Percentiles rank a stretch among this genome's conserved stretches.
phyloP scores from a whole-genome alignment of 92 coral and sea anemone genomes.

The Umimayanthus kanabou region DNA sequence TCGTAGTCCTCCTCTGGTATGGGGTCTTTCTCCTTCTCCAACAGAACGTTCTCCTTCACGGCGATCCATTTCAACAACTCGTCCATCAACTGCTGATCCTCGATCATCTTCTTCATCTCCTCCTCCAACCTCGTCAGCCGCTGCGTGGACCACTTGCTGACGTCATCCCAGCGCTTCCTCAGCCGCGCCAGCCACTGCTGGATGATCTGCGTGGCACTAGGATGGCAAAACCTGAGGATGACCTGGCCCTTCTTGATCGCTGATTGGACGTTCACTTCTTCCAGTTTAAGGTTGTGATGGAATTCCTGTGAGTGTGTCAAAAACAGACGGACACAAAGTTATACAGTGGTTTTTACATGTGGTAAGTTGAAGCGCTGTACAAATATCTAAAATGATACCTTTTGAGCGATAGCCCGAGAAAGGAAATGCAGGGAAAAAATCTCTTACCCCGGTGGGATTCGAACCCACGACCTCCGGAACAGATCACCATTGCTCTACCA shows the following conservation, averaged over 20 bases:
- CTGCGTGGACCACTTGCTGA: constrained; percentile 91
- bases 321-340: no score
- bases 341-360: no score
- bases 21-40: constrained; percentile 86
- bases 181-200: constrained; percentile 92
- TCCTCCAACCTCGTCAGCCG: constrained; percentile 89
- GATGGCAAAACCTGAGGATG: constrained; percentile 96
- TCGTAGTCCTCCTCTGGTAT: constrained; percentile 94
- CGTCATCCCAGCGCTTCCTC: constrained; percentile 96
- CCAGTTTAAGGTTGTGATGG: constrained; percentile 81
- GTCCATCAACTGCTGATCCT: constrained; percentile 83
- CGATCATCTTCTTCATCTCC: constrained; percentile 73
- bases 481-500: no score
- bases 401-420: no score
- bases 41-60: constrained; percentile 74
- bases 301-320: constrained; percentile 48
- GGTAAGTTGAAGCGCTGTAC: no score
- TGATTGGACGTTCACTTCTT: constrained; percentile 89
- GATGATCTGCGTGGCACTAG: constrained; percentile 92
- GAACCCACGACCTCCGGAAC: no score
- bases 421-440: no score
- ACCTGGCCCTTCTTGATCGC: constrained; percentile 98
- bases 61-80: constrained; percentile 87
- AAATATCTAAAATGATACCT: no score
- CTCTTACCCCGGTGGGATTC: no score